phyloP scores from a whole-genome alignment of 2,888 invertebrate species.

The Mayetiola destructor region DNA sequence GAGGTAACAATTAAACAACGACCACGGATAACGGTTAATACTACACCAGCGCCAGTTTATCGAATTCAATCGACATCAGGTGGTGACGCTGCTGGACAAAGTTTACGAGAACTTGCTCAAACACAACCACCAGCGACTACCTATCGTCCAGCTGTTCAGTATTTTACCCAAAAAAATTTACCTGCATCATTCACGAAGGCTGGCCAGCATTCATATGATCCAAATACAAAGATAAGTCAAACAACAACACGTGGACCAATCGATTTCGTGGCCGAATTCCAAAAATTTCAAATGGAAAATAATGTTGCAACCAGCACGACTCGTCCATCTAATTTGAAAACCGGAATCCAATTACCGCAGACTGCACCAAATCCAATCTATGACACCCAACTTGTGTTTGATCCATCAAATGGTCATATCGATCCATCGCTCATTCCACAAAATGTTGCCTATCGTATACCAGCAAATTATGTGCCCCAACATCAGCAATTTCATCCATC shows the following conservation, averaged over 20 bases:
- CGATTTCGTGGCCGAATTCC: conserved; percentile 62
- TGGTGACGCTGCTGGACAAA: conserved; percentile 47
- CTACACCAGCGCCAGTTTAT: conserved; percentile 36
- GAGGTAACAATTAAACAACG: conserved; percentile 26
- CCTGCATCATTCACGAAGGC: conserved; percentile 25
- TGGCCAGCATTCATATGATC: conserved; percentile 27
- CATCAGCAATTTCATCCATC: conserved; percentile 56
- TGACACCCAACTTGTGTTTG: conserved; percentile 61
- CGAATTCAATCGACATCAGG: conserved; percentile 36
- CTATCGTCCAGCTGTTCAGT: conserved; percentile 47
- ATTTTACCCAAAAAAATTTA: conserved; percentile 43
- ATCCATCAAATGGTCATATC: conserved; percentile 62
- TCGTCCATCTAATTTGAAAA: conserved; percentile 19
- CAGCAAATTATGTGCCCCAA: conserved; percentile 52
- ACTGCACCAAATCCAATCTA: conserved; percentile 48
- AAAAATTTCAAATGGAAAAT: conserved; percentile 54
- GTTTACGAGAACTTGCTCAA: conserved; percentile 37
- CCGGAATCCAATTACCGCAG: conserved; percentile 29
- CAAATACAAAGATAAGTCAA: conserved; percentile 25
- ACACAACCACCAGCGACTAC: conserved; percentile 50
- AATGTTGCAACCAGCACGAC: conserved; percentile 41
- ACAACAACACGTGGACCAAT: conserved; percentile 26
- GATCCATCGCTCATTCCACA: conserved; percentile 64
- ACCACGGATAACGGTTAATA: conserved; percentile 33
- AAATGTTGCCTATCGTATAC: conserved; percentile 39